Conservation (phyloP, 2,113 vertebrate genomes). For the Pteronura brasiliensis region DNA sequence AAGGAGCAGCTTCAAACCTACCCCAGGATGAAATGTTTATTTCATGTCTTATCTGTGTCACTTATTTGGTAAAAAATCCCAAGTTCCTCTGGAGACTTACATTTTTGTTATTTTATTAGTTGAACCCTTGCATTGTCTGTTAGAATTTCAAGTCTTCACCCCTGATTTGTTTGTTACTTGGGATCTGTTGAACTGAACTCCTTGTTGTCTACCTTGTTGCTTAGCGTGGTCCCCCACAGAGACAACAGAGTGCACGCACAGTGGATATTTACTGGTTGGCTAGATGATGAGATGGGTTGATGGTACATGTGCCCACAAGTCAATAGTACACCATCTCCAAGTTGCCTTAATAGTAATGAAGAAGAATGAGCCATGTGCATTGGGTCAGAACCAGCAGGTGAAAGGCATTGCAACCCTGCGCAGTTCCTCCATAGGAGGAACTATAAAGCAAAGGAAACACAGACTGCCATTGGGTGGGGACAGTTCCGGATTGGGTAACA, state of each 20-base stretch:
- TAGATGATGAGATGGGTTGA: neutral
- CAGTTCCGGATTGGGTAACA: neutral
- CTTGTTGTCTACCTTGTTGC: neutral
- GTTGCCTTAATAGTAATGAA: neutral
- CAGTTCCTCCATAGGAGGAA: neutral
- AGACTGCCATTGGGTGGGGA: neutral
- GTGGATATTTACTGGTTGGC: neutral
- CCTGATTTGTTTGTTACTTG: neutral
- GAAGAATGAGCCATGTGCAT: neutral
- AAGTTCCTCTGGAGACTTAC: neutral
- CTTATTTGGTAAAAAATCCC: neutral
- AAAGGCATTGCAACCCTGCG: neutral
- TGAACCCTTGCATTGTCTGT: too few species aligned
- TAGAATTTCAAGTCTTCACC: neutral
- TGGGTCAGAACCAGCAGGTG: neutral
- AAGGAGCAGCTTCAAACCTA: neutral
- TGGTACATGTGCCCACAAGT: neutral
- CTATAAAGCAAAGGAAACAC: neutral
- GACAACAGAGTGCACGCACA: neutral
- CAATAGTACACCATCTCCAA: neutral
- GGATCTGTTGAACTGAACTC: neutral
- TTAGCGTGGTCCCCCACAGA: neutral
- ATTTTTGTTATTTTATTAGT: neutral
- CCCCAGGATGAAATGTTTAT: neutral
- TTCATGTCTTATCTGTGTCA: neutral